phyloP scores from a whole-genome alignment of 2,888 invertebrate genomes.

The Coelopa pilipes region DNA sequence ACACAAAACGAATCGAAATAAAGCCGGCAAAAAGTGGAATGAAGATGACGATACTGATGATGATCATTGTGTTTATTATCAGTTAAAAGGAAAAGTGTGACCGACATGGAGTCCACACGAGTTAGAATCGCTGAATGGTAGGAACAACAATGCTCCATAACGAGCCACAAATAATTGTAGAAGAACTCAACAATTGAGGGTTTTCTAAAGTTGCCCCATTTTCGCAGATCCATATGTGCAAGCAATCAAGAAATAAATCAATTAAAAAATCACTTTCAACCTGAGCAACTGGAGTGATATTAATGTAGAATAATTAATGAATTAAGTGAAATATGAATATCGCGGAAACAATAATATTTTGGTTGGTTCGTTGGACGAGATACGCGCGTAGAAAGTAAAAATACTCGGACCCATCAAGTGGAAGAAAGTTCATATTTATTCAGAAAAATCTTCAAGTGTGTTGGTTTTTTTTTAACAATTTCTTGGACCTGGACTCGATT shows the following conservation, averaged over 20 bases:
- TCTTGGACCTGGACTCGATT: no score
- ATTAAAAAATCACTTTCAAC: neutral
- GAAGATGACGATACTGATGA: no score
- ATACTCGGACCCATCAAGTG: conserved; percentile 5
- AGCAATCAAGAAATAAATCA: neutral
- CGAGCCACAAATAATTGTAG: neutral
- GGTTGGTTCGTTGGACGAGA: neutral
- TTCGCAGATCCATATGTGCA: neutral
- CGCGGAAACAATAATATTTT: neutral
- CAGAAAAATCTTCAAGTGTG: neutral
- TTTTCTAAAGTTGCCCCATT: neutral
- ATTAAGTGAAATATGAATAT: neutral
- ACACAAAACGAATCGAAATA: neutral
- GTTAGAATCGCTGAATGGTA: neutral
- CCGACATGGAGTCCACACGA: neutral
- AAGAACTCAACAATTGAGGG: neutral
- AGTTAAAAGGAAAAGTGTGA: neutral
- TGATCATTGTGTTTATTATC: neutral
- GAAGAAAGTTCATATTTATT: conserved; percentile 27
- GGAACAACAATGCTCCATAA: neutral
- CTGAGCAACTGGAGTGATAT: neutral
- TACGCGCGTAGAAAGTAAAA: conserved; percentile 28
- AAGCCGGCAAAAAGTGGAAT: no score
- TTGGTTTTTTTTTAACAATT: neutral
- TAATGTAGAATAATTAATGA: neutral